phyloP scores from a whole-genome alignment of 2,113 vertebrate genomes.

The Hemiprocne comata region DNA sequence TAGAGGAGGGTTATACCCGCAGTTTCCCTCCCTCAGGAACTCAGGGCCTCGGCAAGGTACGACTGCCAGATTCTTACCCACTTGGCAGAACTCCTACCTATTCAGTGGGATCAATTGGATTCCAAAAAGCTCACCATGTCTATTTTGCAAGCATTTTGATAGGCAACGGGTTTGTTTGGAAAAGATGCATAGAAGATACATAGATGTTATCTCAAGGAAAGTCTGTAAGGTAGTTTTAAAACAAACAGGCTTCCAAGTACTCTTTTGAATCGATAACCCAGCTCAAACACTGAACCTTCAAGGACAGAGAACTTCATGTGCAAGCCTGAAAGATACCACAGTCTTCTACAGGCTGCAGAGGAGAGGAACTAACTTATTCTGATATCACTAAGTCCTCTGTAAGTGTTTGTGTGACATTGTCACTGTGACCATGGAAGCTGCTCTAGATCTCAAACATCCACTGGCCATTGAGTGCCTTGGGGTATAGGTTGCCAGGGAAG shows the following conservation, averaged over 20 bases:
- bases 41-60: background rate
- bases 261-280: rapidly evolving
- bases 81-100: rapidly evolving
- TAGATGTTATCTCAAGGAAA: background rate
- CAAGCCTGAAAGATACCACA: background rate
- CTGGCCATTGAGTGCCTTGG: background rate
- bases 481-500: too few species aligned
- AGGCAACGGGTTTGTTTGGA: background rate
- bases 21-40: background rate
- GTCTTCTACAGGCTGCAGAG: background rate
- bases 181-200: background rate
- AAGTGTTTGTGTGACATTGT: background rate
- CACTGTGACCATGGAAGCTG: background rate
- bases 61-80: background rate
- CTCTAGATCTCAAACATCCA: background rate
- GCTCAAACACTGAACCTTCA: background rate
- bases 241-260: rapidly evolving
- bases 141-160: rapidly evolving
- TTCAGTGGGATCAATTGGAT: too few species aligned
- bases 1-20: background rate
- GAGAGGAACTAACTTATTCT: background rate
- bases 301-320: background rate
- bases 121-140: rapidly evolving
- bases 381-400: background rate
- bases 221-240: background rate